phyloP scores from a whole-genome alignment of 2,888 invertebrate species.

The Gortyna flavago region DNA sequence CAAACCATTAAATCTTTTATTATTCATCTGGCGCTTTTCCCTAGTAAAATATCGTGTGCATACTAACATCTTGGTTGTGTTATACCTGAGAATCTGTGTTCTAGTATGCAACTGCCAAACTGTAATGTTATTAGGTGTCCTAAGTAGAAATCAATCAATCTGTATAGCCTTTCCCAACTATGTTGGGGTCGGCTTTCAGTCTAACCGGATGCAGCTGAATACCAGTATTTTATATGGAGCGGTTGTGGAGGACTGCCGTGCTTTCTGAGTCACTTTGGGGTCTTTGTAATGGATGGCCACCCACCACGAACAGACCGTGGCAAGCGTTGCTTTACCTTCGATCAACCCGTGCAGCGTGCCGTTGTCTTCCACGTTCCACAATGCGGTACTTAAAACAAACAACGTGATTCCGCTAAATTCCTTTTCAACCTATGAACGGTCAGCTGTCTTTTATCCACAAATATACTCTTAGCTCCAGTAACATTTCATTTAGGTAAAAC shows the following conservation, averaged over 20 bases:
- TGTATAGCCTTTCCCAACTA: not conserved
- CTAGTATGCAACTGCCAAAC: not conserved
- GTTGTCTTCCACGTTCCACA: not conserved
- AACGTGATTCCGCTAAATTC: not conserved
- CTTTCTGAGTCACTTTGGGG: not conserved
- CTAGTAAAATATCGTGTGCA: not conserved
- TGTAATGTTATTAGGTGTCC: not conserved
- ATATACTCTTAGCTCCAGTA: not conserved
- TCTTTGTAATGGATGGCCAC: not conserved
- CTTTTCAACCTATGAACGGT: not conserved
- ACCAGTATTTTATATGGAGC: not conserved
- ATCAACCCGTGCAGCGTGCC: not conserved
- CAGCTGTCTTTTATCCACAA: not conserved
- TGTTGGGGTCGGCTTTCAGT: not conserved
- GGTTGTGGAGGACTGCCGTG: not conserved
- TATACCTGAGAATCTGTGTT: too few species aligned
- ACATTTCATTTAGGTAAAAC: not conserved
- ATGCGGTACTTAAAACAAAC: not conserved
- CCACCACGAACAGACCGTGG: not conserved
- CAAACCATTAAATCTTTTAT: slow-evolving; percentile 19
- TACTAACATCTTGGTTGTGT: not conserved
- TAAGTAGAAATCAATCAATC: not conserved
- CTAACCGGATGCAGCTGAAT: not conserved
- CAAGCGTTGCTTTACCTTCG: not conserved
- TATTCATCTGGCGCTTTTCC: slow-evolving; percentile 15